Conservation (phyloP, 2,113 vertebrate genomes). For the Eubucco bourcierii region DNA sequence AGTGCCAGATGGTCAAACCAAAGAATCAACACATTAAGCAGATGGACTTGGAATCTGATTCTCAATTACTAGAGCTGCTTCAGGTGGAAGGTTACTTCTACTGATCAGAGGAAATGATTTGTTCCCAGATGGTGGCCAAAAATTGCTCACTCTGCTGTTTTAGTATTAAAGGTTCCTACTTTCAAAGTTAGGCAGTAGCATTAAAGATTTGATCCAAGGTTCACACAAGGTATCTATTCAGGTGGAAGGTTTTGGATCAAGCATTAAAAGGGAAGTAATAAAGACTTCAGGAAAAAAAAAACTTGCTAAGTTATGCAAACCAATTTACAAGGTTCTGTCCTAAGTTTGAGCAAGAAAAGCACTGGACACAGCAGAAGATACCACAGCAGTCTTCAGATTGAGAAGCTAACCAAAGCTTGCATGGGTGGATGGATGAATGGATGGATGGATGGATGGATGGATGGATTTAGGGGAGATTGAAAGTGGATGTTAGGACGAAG, state of each 20-base stretch:
- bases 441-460: too few relatives aligned
- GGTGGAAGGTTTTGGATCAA: neutral
- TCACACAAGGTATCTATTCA: fast-evolving
- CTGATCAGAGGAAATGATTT: constrained; percentile 19
- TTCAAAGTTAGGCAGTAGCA: neutral
- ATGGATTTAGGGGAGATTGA: too few relatives aligned
- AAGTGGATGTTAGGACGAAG: too few relatives aligned
- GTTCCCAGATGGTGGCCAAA: constrained; percentile 48
- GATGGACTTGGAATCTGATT: constrained; percentile 57
- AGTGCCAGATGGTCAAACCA: constrained; percentile 59
- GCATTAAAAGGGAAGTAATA: neutral
- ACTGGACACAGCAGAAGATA: neutral
- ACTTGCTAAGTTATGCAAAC: neutral
- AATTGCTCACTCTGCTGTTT: neutral
- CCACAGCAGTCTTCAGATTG: fast-evolving
- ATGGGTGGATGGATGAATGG: neutral
- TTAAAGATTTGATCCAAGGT: neutral
- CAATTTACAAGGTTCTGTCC: neutral
- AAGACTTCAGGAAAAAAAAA: neutral
- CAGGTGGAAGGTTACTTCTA: neutral
- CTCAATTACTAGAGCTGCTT: constrained; percentile 20
- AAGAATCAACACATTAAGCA: constrained; percentile 40
- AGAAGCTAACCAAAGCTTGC: neutral
- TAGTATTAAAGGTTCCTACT: neutral
- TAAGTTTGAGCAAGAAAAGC: neutral